Base-by-base conservation (phyloP, 2,113 vertebrate species). In the Menura novaehollandiae region DNA sequence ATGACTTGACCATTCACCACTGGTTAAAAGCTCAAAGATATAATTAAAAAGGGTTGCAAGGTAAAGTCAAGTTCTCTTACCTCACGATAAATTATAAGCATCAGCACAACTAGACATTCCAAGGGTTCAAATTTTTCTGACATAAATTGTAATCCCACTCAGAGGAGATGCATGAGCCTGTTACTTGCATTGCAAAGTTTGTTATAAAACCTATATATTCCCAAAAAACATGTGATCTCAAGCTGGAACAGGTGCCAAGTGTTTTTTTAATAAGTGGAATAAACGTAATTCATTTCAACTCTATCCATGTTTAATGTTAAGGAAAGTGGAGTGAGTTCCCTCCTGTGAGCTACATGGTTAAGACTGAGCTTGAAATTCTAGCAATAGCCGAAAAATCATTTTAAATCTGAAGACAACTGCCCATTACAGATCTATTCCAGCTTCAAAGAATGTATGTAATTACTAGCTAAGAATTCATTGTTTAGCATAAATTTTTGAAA, bases 261-360 rank as follows among this genome's bases (percentile, higher is more conserved):
- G 97, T 97, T 96, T 81, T 94, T 96, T 96, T 95, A 98, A 94
- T 78, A 94, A 96, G 66, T 89, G 52, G 64, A 95, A 97, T 97
- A 97, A 97, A 95, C 89, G 94, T 87, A 95, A 97, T 95, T 96
- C 47, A 96, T 97, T 96, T 96, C 69, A 95, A 94, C 30, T 39
- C 58, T 49, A 56, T 84, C 51, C 39, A 85, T 89, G 47, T 91
- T 96, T 96, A 94, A 96, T 74, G 87, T 96, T 93, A 90, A 91
- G 90, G 58, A 97, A 96, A 81, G 39, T n/a, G 60, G 67, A 96
- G 77, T 76, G 33, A 37, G 88, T 92, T 78, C n/a, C 53, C 91
- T 71, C 56, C 55, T 41, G 47, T 77, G 53, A 94, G 46, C 39
- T 75, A 43, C 51, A 78, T 13, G 51, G 88, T 87, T 84, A 93